phyloP scores from a whole-genome alignment of 2,888 invertebrate species.

The Yponomeuta evonymella region DNA sequence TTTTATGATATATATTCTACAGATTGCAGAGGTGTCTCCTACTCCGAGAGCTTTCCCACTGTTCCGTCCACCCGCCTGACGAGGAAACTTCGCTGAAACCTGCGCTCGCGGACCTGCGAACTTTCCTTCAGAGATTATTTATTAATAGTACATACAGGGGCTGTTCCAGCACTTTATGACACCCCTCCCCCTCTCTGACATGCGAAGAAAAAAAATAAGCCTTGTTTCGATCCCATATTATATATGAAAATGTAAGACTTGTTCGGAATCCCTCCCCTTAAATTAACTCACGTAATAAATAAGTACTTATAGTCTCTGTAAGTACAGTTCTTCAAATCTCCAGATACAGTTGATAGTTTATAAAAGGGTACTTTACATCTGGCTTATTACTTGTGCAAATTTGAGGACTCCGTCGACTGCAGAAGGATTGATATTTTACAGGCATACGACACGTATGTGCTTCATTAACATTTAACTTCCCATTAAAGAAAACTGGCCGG shows the following conservation, averaged over 20 bases:
- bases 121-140: neutral
- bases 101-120: slow-evolving; percentile 26
- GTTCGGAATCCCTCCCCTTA: too few species aligned
- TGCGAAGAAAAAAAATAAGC: too few species aligned
- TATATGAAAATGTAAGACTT: too few species aligned
- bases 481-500: slow-evolving; percentile 60
- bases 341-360: too few species aligned
- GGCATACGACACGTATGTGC: slow-evolving; percentile 44
- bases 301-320: too few species aligned
- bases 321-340: too few species aligned
- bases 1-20: slow-evolving; percentile 57
- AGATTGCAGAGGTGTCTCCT: slow-evolving; percentile 35
- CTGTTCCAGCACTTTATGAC: neutral
- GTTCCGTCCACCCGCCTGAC: slow-evolving; percentile 16
- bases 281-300: too few species aligned
- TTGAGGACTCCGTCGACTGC: slow-evolving; percentile 33
- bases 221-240: too few species aligned
- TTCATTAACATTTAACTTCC: slow-evolving; percentile 69
- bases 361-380: too few species aligned
- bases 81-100: slow-evolving; percentile 19
- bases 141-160: neutral
- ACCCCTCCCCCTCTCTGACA: too few species aligned
- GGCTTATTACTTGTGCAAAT: slow-evolving; percentile 11
- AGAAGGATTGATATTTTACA: slow-evolving; percentile 47
- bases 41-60: slow-evolving; percentile 26